Percentiles rank a stretch among this genome's conserved stretches.
phyloP scores from a whole-genome alignment of 2,113 vertebrate genomes.

The Calidris pygmaea region DNA sequence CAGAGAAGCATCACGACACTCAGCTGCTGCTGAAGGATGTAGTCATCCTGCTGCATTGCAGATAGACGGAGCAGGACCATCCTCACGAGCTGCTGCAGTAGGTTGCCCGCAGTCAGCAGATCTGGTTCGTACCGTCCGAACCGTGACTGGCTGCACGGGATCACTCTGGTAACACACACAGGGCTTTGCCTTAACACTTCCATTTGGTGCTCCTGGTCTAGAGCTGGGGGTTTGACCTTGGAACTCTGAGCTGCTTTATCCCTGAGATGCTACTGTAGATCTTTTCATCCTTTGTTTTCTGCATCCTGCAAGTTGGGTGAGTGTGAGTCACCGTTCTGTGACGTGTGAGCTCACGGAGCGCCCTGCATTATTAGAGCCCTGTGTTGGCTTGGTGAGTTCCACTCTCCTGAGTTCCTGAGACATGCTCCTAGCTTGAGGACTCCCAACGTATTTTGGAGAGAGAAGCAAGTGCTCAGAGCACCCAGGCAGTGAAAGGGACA shows the following conservation, averaged over 20 bases:
- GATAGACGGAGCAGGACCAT: not conserved
- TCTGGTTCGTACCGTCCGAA: not conserved
- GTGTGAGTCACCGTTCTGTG: not conserved
- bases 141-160: not conserved
- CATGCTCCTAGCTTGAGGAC: not conserved
- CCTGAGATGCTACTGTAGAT: not conserved
- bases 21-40: not conserved
- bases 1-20: not conserved
- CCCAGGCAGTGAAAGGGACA: not conserved
- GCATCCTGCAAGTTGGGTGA: not conserved
- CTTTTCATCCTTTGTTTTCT: accelerated
- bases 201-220: not conserved
- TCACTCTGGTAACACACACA: not conserved
- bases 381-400: not conserved
- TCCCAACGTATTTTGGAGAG: not conserved
- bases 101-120: not conserved
- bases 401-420: not conserved
- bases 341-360: not conserved
- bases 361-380: accelerated
- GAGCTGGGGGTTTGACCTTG: not conserved
- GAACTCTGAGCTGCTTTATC: not conserved
- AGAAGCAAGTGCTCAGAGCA: not conserved
- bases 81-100: not conserved
- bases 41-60: constrained; percentile 49
- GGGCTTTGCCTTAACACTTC: not conserved